Evolutionary conservation across 1,140 invertebrate species (phyloP).

Genomic region (Aphis gossypii): DNA sequence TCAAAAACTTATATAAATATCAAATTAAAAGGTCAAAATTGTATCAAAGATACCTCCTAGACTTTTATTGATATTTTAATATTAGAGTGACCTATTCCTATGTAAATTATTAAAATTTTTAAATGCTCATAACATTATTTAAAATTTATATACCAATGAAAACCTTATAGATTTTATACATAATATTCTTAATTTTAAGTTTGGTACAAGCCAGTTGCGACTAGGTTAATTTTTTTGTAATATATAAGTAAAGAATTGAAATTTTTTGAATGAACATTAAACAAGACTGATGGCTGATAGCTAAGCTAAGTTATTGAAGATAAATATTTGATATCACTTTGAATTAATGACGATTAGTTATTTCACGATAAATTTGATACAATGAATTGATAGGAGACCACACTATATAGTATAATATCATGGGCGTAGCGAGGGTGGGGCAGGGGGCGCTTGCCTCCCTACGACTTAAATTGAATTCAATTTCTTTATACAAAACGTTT

Average conservation of each 20-base stretch:
- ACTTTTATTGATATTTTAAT: too few species aligned
- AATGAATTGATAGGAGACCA: neutral
- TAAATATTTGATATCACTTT: neutral
- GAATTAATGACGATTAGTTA: neutral
- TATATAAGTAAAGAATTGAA: neutral
- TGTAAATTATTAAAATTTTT: neutral
- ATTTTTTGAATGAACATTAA: neutral
- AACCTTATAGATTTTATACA: neutral
- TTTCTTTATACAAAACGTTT: too few species aligned
- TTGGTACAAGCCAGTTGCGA: neutral
- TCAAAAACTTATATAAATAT: too few species aligned
- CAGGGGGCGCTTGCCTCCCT: too few species aligned
- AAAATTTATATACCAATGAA: neutral
- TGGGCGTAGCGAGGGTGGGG: too few species aligned
- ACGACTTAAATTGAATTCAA: too few species aligned
- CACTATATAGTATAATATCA: too few species aligned
- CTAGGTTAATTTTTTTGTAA: neutral
- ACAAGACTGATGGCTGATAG: neutral
- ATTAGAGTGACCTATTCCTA: neutral
- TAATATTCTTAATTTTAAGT: neutral
- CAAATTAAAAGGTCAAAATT: too few species aligned
- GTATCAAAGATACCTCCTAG: too few species aligned
- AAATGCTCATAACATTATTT: neutral
- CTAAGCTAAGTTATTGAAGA: neutral
- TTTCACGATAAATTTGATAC: neutral